phyloP scores from a whole-genome alignment of 1,140 invertebrate species.

The Drosophila mauritiana region DNA sequence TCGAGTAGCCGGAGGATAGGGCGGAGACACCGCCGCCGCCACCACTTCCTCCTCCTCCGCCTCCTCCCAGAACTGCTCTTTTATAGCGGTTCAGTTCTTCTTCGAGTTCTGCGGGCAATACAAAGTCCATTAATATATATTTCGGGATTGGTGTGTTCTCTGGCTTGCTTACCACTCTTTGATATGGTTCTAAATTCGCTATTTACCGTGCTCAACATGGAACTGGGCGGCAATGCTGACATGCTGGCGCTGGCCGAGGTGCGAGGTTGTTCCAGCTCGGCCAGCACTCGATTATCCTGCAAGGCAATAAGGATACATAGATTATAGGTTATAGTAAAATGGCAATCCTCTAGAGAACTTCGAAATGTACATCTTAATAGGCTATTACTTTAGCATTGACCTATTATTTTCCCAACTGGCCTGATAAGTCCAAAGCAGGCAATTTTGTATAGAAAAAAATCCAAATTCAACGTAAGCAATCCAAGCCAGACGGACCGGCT shows the following conservation, averaged over 20 bases:
- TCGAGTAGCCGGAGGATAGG: conserved; percentile 75
- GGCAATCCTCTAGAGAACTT: not conserved
- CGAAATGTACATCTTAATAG: not conserved
- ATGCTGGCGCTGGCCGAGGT: conserved; percentile 84
- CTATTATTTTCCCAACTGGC: not conserved
- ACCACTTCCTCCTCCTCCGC: conserved; percentile 53
- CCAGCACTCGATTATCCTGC: conserved; percentile 91
- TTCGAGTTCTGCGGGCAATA: conserved; percentile 66
- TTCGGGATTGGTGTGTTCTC: too few species aligned
- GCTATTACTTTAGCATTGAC: too few species aligned
- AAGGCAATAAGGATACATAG: conserved; percentile 5
- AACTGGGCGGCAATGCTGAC: conserved; percentile 81
- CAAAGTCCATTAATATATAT: not conserved
- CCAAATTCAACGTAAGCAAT: conserved; percentile 47
- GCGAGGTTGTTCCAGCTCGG: conserved; percentile 94
- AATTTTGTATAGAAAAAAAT: conserved; percentile 3
- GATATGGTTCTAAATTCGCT: conserved; percentile 85
- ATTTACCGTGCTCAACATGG: conserved; percentile 80
- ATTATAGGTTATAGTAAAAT: too few species aligned
- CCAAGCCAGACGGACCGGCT: not conserved
- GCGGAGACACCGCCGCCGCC: conserved; percentile 48
- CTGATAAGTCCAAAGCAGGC: not conserved
- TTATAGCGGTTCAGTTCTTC: conserved; percentile 84
- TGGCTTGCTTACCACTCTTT: conserved; percentile 75
- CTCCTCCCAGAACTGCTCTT: conserved; percentile 73